Conservation (phyloP, 2,888 invertebrate genomes). For the Lithophane leautieri region DNA sequence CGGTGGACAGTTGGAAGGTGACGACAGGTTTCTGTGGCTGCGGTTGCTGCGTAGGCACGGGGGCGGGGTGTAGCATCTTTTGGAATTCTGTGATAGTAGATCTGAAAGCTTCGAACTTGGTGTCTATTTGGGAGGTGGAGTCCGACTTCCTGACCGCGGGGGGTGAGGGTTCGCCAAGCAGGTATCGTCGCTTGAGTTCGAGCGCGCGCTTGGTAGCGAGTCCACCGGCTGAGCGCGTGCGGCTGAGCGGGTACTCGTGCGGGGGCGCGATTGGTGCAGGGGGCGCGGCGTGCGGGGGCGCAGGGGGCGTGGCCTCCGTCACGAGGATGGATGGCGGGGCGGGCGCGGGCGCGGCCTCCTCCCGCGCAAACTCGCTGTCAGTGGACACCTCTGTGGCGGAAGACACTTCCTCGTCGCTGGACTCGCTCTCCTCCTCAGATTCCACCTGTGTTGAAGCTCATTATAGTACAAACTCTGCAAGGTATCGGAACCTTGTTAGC, state of each 20-base stretch:
- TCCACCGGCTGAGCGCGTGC: conserved; percentile 96
- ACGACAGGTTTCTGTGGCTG: conserved; percentile 73
- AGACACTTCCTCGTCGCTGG: conserved; percentile 94
- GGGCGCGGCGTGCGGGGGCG: conserved; percentile 91
- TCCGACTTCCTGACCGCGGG: conserved; percentile 95
- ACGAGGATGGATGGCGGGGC: conserved; percentile 94
- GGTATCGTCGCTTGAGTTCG: conserved; percentile 96
- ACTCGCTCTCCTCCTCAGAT: conserved; percentile 90
- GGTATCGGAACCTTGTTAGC: conserved; percentile 27
- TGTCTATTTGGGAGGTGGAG: conserved; percentile 95
- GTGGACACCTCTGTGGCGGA: conserved; percentile 98
- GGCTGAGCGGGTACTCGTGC: conserved; percentile 94
- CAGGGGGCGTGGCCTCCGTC: conserved; percentile 95
- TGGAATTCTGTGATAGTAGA: conserved; percentile 97
- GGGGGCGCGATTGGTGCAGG: conserved; percentile 90
- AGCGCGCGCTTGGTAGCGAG: conserved; percentile 96
- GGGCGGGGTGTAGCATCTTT: conserved; percentile 95
- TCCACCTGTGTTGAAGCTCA: conserved; percentile 80
- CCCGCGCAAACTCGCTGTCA: conserved; percentile 97
- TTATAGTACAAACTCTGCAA: conserved; percentile 53
- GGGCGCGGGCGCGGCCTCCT: conserved; percentile 93
- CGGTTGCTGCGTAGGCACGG: conserved; percentile 70
- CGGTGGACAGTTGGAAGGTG: conserved; percentile 77
- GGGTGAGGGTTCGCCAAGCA: conserved; percentile 93
- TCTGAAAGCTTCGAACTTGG: conserved; percentile 95